Percentiles rank a stretch among this genome's conserved stretches.
These are phyloP conservation scores for Lycocerus yunnanus DNA, from an alignment of 2,888 invertebrate genomes.

Conservation along the genomic window DNA sequence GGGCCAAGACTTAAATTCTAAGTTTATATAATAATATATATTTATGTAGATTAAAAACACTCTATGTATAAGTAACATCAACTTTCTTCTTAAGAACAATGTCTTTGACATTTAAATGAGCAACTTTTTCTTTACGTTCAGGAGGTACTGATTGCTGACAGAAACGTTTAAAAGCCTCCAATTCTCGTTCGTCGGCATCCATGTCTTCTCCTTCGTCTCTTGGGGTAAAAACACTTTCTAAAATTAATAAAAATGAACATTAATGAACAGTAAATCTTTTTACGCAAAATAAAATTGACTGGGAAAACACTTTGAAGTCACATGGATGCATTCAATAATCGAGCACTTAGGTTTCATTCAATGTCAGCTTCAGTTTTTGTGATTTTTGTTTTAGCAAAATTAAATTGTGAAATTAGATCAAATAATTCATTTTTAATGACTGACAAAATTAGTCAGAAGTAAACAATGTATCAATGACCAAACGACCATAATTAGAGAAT, in stretches of 20 bases:
- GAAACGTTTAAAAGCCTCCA: slow-evolving; percentile 87
- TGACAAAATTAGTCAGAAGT: no score
- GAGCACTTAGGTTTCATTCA: neutral
- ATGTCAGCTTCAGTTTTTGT: neutral
- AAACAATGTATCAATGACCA: neutral
- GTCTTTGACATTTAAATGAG: slow-evolving; percentile 78
- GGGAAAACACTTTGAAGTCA: neutral
- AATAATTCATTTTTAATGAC: neutral
- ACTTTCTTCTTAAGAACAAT: slow-evolving; percentile 69
- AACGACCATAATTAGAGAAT: neutral
- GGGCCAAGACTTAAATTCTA: slow-evolving; percentile 10
- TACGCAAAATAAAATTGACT: neutral
- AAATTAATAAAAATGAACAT: slow-evolving; percentile 10
- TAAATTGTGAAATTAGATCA: neutral
- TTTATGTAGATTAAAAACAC: slow-evolving; percentile 12
- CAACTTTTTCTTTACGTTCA: slow-evolving; percentile 74
- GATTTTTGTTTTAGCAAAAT: neutral
- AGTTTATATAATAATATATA: neutral
- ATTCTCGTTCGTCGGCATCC: slow-evolving; percentile 79
- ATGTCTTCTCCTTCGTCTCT: slow-evolving; percentile 81
- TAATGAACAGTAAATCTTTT: neutral
- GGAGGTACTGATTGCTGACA: slow-evolving; percentile 83
- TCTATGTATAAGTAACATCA: slow-evolving; percentile 48
- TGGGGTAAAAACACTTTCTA: slow-evolving; percentile 77
- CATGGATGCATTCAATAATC: neutral